Conservation (phyloP, 64 coral and sea anemone species). For the Pocillopora verrucosa region DNA sequence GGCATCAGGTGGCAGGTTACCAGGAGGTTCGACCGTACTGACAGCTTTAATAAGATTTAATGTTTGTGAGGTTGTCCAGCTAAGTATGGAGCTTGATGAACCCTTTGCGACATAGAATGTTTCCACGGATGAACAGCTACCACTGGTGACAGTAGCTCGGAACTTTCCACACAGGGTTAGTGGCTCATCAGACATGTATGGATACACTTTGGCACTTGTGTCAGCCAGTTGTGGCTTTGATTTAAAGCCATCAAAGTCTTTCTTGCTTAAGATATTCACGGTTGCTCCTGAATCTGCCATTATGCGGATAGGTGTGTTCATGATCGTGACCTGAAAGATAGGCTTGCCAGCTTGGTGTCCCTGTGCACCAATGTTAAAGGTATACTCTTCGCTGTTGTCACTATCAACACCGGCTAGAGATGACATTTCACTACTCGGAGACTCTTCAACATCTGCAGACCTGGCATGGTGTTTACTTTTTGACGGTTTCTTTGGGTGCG, state of each 20-base stretch:
- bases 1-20: constrained; percentile 39
- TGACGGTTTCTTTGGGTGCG: too few species aligned
- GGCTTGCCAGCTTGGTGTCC: constrained; percentile 31
- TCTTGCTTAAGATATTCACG: constrained; percentile 62
- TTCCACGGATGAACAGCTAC: constrained; percentile 19
- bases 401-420: background rate
- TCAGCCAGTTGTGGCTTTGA: constrained; percentile 48
- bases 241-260: constrained; percentile 45
- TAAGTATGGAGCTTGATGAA: constrained; percentile 49
- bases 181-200: constrained; percentile 36
- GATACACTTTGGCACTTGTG: constrained; percentile 50
- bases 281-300: constrained; percentile 64
- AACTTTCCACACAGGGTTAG: constrained; percentile 51
- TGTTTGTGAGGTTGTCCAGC: constrained; percentile 41
- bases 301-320: constrained; percentile 35
- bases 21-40: constrained; percentile 39
- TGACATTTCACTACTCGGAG: background rate
- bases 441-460: background rate
- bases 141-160: constrained; percentile 21
- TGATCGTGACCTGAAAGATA: constrained; percentile 45
- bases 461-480: too few species aligned
- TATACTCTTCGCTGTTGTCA: constrained; percentile 49
- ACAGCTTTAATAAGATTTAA: constrained; percentile 72
- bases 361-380: constrained; percentile 1
- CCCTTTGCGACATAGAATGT: constrained; percentile 65